Conservation (phyloP, 1,140 invertebrate genomes). For the Macrosteles quadrilineatus region DNA sequence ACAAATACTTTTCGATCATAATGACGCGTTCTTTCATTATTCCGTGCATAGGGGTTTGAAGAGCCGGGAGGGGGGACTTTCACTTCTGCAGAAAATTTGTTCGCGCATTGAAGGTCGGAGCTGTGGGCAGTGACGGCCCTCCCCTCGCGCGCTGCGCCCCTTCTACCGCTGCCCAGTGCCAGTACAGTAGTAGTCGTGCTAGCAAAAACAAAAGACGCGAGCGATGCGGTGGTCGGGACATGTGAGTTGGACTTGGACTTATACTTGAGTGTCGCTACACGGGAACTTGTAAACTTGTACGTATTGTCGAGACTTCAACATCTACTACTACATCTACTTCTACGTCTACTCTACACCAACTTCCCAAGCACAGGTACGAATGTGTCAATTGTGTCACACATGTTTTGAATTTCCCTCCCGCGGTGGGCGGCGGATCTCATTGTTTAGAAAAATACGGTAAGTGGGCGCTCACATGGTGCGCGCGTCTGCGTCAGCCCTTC, state of each 20-base stretch:
- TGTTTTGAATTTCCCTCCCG: too few species aligned
- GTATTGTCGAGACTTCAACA: too few species aligned
- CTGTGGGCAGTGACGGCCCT: constrained; percentile 27
- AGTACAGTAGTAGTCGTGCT: constrained; percentile 33
- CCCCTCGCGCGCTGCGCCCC: not conserved
- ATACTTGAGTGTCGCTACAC: too few species aligned
- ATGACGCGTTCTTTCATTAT: constrained; percentile 35
- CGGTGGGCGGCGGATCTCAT: not conserved
- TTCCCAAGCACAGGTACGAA: too few species aligned
- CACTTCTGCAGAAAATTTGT: constrained; percentile 35
- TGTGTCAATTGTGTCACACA: too few species aligned
- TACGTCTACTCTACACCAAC: too few species aligned
- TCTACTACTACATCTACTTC: too few species aligned
- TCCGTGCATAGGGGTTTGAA: constrained; percentile 28
- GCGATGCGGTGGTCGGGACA: constrained; percentile 10
- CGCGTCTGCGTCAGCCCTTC: not conserved
- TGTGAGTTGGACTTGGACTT: not conserved
- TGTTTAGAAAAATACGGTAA: not conserved
- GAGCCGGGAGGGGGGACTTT: constrained; percentile 20
- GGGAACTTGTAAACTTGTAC: too few species aligned
- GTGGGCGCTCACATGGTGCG: constrained; percentile 13
- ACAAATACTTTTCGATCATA: constrained; percentile 33
- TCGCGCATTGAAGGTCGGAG: constrained; percentile 33
- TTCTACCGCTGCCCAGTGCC: not conserved
- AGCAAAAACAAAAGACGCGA: constrained; percentile 27